These are phyloP conservation scores for Leucosticte australis DNA, from an alignment of 2,113 vertebrate species.

Conservation along the genomic window DNA sequence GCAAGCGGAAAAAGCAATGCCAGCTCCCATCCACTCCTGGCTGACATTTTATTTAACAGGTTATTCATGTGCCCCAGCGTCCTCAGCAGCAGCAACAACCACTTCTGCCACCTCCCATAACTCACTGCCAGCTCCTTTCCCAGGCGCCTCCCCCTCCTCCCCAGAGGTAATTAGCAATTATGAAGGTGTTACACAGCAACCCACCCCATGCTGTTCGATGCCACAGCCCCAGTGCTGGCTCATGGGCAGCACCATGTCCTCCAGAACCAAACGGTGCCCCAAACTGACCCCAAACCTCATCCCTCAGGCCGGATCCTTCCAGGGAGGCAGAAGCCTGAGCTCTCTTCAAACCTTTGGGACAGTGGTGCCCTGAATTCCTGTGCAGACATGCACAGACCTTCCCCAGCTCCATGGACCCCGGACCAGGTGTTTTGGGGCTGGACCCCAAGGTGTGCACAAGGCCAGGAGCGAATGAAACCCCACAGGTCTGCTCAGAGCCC, in stretches of 20 bases:
- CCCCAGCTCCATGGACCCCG: neutral
- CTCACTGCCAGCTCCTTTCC: neutral
- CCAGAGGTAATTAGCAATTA: neutral
- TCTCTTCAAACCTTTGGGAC: fast-evolving
- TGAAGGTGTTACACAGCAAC: neutral
- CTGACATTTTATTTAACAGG: constrained; percentile 29
- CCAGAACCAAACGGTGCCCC: neutral
- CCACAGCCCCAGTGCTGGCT: neutral
- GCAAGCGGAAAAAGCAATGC: neutral
- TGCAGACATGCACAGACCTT: neutral
- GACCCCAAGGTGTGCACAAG: neutral
- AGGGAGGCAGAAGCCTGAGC: neutral
- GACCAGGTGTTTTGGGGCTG: neutral
- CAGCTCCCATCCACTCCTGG: neutral
- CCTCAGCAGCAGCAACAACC: neutral
- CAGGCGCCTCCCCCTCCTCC: neutral
- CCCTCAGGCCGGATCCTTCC: neutral
- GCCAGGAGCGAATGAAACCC: neutral
- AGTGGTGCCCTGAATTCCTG: neutral
- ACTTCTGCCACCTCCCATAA: neutral
- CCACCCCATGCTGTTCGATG: neutral
- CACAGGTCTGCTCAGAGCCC: neutral
- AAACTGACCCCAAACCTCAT: neutral
- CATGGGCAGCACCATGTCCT: fast-evolving
- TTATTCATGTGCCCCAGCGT: neutral